Evolutionary conservation across 2,113 vertebrate species (phyloP), one percentile per base, ranked within the genome.

Genomic region (Ctenomys sociabilis): DNA sequence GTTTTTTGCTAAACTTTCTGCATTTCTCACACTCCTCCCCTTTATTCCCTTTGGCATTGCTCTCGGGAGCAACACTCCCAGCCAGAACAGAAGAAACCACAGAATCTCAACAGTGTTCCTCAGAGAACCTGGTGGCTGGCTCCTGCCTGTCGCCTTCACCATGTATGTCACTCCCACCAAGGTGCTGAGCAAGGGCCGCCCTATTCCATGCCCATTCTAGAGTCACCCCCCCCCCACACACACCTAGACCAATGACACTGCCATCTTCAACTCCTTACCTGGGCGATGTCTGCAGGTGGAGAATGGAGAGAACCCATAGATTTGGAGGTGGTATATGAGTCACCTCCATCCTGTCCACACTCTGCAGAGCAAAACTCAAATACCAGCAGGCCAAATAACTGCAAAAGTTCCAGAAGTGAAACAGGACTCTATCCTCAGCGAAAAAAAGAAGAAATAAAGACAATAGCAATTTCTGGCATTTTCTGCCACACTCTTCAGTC

Each of bases 221-320:
- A 14, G 49, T 22, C 6, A 22, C 5, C 49, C 63, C n/a, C 92
- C n/a, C n/a, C n/a, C n/a, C n/a, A n/a, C n/a, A n/a, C n/a, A n/a
- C n/a, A n/a, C n/a, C 63, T 2, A 1, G 11, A 43, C n/a, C 32
- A 22, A 0, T 54, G 5, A 37, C 0, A 1, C 19, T n/a, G 5
- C 37, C 40, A 30, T 91, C 85, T 81, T 75, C 28, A 66, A 13
- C 16, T 57, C 24, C 57, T 77, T 35, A 40, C 10, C 19, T 21
- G n/a, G 35, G 70, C 54, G 40, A 14, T 77, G 63, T 16, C 40
- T 19, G 9, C 17, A 4, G 40, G 13, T 24, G 9, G 73, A 35
- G 43, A 37, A 82, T 3, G 35, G 63, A 80, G 21, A 54, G 24
- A 40, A 40, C 1, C 32, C 78, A 19, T 30, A 54, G 19, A 40